These are phyloP conservation scores for Anhinga rufa DNA, from an alignment of 2,113 vertebrate genomes.

Conservation along the genomic window DNA sequence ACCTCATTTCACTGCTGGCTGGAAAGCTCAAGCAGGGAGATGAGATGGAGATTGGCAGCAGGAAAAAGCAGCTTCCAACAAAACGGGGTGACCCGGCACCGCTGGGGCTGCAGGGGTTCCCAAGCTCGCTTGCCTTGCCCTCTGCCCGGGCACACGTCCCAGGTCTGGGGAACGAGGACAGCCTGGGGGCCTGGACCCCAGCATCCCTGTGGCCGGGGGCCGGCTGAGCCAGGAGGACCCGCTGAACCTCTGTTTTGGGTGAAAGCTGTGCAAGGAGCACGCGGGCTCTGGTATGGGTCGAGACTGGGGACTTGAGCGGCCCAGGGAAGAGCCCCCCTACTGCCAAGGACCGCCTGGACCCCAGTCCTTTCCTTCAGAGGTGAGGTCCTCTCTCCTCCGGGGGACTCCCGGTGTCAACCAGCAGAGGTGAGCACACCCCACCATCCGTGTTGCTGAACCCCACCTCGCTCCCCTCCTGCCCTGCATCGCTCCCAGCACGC, in stretches of 20 bases:
- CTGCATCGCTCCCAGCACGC: neutral
- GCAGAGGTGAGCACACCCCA: neutral
- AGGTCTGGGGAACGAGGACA: neutral
- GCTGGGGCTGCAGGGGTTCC: neutral
- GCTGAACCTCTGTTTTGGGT: neutral
- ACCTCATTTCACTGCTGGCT: neutral
- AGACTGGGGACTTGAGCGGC: neutral
- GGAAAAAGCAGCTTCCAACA: neutral
- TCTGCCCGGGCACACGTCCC: fast-evolving
- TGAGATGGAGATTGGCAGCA: neutral
- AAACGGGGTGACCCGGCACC: neutral
- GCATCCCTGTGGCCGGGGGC: neutral
- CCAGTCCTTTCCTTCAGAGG: neutral
- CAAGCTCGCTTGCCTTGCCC: neutral
- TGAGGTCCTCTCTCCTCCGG: neutral
- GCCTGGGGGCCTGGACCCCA: neutral
- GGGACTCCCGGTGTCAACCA: neutral
- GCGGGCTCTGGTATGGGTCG: neutral
- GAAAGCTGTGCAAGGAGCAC: neutral
- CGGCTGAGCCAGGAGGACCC: neutral
- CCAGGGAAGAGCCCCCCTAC: neutral
- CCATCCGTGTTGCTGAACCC: fast-evolving
- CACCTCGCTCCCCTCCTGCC: neutral
- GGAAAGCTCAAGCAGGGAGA: neutral
- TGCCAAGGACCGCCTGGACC: neutral